Percentiles rank a stretch among this genome's conserved stretches.
These are phyloP conservation scores for Oncorhynchus gorbuscha DNA, from an alignment of 2,113 vertebrate species.

Conservation along the genomic window DNA sequence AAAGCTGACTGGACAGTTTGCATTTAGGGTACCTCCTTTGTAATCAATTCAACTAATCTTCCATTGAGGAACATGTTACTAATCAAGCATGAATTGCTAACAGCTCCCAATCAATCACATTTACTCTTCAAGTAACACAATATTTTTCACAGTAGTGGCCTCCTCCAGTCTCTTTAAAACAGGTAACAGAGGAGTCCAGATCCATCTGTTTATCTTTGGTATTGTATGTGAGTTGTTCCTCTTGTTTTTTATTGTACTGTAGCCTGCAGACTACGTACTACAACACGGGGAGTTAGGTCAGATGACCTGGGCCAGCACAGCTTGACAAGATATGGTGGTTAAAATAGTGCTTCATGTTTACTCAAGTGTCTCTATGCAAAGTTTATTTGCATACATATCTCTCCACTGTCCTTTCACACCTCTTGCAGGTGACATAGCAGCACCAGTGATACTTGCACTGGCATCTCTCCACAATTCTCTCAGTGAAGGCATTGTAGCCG, in stretches of 20 bases:
- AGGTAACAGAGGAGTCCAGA: background rate
- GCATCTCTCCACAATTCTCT: slow-evolving; percentile 74
- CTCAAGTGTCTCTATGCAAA: background rate
- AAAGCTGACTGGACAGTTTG: slow-evolving; percentile 14
- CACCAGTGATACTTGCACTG: slow-evolving; percentile 80
- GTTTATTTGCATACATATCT: slow-evolving; percentile 74
- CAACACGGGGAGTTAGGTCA: background rate
- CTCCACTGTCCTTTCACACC: slow-evolving; percentile 66
- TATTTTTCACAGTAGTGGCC: slow-evolving; percentile 13
- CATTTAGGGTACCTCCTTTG: slow-evolving; percentile 18
- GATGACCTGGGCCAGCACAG: background rate
- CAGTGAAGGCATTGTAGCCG: slow-evolving; percentile 76
- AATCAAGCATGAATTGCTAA: slow-evolving; percentile 16
- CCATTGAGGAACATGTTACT: slow-evolving; percentile 21
- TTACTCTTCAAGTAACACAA: slow-evolving; percentile 9
- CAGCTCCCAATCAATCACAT: slow-evolving; percentile 34
- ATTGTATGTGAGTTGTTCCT: background rate
- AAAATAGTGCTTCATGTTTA: slow-evolving; percentile 11
- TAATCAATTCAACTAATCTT: slow-evolving; percentile 14
- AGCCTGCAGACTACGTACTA: background rate
- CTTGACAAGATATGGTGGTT: slow-evolving; percentile 8
- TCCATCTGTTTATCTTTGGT: background rate
- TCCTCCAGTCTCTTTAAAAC: background rate
- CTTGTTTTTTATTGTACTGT: background rate
- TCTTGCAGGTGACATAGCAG: slow-evolving; percentile 78